Percentiles rank a stretch among this genome's conserved stretches.
phyloP scores from a whole-genome alignment of 2,888 invertebrate species.

The Sialis fuliginosa region DNA sequence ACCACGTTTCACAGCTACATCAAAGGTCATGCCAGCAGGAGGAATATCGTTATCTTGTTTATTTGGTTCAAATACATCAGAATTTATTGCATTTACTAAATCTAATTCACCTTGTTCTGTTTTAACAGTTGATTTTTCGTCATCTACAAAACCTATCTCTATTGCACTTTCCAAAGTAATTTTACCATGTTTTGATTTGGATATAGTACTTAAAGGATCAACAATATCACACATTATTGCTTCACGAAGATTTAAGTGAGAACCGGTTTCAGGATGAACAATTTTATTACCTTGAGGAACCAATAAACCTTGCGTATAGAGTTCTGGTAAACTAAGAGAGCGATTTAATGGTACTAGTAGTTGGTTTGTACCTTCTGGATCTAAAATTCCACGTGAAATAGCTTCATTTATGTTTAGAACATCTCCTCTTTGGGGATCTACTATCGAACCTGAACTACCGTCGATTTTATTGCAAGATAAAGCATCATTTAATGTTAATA shows the following conservation, averaged over 20 bases:
- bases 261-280: slow-evolving; percentile 77
- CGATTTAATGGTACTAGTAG: slow-evolving; percentile 62
- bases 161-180: slow-evolving; percentile 66
- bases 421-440: slow-evolving; percentile 71
- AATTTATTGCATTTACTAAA: slow-evolving; percentile 52
- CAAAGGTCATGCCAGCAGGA: slow-evolving; percentile 67
- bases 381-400: slow-evolving; percentile 61
- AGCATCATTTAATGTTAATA: slow-evolving; percentile 57
- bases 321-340: slow-evolving; percentile 65
- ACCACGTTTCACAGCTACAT: slow-evolving; percentile 57
- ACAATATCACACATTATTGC: slow-evolving; percentile 79
- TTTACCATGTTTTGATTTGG: slow-evolving; percentile 37
- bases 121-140: slow-evolving; percentile 46
- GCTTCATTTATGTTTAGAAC: slow-evolving; percentile 69
- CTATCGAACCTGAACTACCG: slow-evolving; percentile 55
- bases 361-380: slow-evolving; percentile 57
- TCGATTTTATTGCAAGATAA: slow-evolving; percentile 50
- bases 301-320: slow-evolving; percentile 72
- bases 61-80: slow-evolving; percentile 36
- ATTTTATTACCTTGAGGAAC: slow-evolving; percentile 54
- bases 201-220: slow-evolving; percentile 54
- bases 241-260: slow-evolving; percentile 56
- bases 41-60: slow-evolving; percentile 35
- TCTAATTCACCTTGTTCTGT: slow-evolving; percentile 41
- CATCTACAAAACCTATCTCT: slow-evolving; percentile 48